Base-by-base conservation (phyloP, 2,888 invertebrate species). In the Phalera bucephala region DNA sequence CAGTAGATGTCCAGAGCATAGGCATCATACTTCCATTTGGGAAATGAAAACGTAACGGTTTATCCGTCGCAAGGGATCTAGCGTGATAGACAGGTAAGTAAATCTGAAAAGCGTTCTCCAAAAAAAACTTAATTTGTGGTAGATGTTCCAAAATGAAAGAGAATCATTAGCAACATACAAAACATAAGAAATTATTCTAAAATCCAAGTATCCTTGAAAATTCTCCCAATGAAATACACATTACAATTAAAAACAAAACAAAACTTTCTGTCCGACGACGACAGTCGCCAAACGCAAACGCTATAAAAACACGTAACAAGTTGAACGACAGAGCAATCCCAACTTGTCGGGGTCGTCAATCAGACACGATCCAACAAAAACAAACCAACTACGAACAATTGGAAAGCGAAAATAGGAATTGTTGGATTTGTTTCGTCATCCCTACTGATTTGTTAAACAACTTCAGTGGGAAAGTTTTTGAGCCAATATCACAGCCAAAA, bases 371-470 rank as follows among this genome's bases (percentile, higher is more conserved):
- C 45, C 36, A 43, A 60, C 64, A 61, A 56, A 63, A 61, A 59
- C 58, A 57, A 49, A 40, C 28, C 38, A 44, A 52, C 43, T 29
- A 25, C 42, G 48, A 52, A 48, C 59, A 50, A 38, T 48, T 43
- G 31, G 37, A 46, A 50, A 51, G 34, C 42, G 45, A 52, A 51
- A 51, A 52, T 59, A 53, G 60, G 44, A 52, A 64, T 61, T 52
- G 65, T 52, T 46, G 59, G 57, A 63, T 68, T 61, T 61, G 63
- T 68, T 63, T 58, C 53, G 58, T 56, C 57, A 56, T 60, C 57
- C 55, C 53, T 50, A 52, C 57, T 61, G 67, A 67, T 68, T 70
- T 65, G 59, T 60, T 48, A 48, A 54, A 56, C 51, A 50, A 58
- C 44, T 46, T 37, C 39, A 43, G 10, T 36, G 22, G 14, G 27